These are phyloP conservation scores for Zeuzera pyrina DNA, from an alignment of 2,888 invertebrate species.

Conservation along the genomic window DNA sequence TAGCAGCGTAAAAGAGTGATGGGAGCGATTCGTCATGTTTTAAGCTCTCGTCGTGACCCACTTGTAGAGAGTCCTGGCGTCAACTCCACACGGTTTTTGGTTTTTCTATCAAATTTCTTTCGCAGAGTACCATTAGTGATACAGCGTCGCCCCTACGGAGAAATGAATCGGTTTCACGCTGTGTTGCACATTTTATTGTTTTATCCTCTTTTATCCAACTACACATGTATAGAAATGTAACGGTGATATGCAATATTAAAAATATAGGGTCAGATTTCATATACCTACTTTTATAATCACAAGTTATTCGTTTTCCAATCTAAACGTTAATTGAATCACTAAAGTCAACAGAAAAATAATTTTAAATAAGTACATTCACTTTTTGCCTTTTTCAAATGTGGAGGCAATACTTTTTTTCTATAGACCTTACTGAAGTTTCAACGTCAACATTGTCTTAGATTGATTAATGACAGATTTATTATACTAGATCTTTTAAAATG, in stretches of 20 bases:
- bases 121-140: conserved; percentile 28
- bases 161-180: conserved; percentile 43
- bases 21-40: conserved; percentile 59
- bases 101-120: conserved; percentile 33
- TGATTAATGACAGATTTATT: conserved; percentile 46
- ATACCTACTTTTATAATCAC: too few species aligned
- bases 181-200: conserved; percentile 34
- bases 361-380: too few species aligned
- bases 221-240: too few species aligned
- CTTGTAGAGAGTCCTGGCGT: conserved; percentile 33
- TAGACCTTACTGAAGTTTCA: too few species aligned
- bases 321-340: too few species aligned
- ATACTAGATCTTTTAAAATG: conserved; percentile 28
- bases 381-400: too few species aligned
- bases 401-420: too few species aligned
- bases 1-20: conserved; percentile 42
- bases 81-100: conserved; percentile 22
- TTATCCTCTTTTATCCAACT: conserved; percentile 35
- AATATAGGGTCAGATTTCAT: too few species aligned
- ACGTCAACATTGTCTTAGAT: conserved; percentile 38
- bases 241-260: too few species aligned
- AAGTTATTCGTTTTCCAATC: too few species aligned
- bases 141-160: conserved; percentile 32
- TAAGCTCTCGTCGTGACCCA: conserved; percentile 44
- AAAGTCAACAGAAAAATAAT: too few species aligned